A percentile compares a stretch with the other conserved stretches of the same genome.
These are phyloP conservation scores for Thripadectes ignobilis DNA, from an alignment of 2,797 vertebrate genomes.

Conservation along the genomic window DNA sequence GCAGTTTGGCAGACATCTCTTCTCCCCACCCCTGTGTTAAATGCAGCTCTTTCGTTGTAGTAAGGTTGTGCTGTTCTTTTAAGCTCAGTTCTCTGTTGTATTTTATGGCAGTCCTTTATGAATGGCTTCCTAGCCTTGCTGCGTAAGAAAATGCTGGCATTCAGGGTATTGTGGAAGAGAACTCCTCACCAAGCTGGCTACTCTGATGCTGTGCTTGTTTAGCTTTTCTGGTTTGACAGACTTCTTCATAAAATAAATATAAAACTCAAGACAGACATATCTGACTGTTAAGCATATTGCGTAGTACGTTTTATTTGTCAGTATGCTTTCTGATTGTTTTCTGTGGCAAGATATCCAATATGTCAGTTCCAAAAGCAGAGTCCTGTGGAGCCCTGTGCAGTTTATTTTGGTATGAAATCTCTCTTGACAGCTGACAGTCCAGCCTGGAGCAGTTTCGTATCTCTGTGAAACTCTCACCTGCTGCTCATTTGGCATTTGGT, in stretches of 20 bases:
- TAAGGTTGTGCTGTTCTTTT: background rate
- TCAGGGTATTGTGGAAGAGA: background rate
- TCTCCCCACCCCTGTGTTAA: background rate
- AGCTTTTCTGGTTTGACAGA: background rate
- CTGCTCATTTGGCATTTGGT: background rate
- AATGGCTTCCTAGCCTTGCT: background rate
- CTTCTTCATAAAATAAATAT: background rate
- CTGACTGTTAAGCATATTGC: background rate
- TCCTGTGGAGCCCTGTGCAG: background rate
- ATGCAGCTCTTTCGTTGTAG: background rate
- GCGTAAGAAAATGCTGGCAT: background rate
- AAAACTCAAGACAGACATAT: background rate
- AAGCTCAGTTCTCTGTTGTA: background rate
- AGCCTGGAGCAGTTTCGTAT: background rate
- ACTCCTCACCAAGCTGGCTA: background rate
- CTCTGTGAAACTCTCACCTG: conserved; percentile 39
- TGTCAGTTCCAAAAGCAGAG: background rate
- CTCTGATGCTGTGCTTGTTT: background rate
- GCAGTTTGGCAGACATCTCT: background rate
- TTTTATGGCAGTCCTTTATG: background rate
- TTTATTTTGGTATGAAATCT: conserved; percentile 26
- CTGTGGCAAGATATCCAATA: background rate
- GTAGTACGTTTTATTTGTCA: background rate
- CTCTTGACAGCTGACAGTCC: conserved; percentile 28
- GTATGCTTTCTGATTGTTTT: conserved; percentile 1